Conservation (phyloP, 2,797 vertebrate species). For the Pipistrellus nathusii region DNA sequence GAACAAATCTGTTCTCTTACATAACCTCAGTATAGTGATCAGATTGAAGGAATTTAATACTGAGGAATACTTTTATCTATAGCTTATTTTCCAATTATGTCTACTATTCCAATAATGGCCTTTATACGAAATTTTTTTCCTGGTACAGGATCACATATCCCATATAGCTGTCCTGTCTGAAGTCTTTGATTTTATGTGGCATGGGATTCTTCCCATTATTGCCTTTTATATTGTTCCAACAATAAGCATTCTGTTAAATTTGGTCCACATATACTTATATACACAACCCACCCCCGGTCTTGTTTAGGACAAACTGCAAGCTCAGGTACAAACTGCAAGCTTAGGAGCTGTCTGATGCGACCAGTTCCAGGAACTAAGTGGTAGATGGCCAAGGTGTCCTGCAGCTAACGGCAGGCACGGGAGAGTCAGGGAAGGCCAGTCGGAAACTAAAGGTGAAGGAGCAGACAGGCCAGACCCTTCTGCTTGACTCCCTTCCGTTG, state of each 20-base stretch:
- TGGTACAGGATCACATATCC: not conserved
- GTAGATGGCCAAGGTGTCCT: not conserved
- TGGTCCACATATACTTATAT: not conserved
- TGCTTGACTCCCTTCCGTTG: not conserved
- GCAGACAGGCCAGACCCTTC: not conserved
- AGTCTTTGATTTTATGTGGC: conserved; percentile 15
- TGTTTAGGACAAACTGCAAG: not conserved
- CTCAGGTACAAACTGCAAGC: not conserved
- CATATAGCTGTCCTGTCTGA: not conserved
- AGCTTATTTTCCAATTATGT: not conserved
- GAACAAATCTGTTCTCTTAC: not conserved
- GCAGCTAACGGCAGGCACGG: not conserved
- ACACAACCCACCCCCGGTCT: not conserved
- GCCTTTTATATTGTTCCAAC: not conserved
- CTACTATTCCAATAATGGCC: not conserved
- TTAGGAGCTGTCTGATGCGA: not conserved
- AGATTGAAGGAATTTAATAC: not conserved
- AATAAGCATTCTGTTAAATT: conserved; percentile 4
- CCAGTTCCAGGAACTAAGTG: conserved; percentile 4
- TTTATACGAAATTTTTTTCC: not conserved
- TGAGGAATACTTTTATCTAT: not conserved
- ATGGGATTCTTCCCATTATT: not conserved
- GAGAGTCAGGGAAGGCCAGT: not conserved
- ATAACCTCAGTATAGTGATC: not conserved
- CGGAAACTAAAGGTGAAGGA: not conserved